Evolutionary conservation across 2,113 vertebrate genomes (phyloP).

Genomic region (Datnioides undecimradiatus): DNA sequence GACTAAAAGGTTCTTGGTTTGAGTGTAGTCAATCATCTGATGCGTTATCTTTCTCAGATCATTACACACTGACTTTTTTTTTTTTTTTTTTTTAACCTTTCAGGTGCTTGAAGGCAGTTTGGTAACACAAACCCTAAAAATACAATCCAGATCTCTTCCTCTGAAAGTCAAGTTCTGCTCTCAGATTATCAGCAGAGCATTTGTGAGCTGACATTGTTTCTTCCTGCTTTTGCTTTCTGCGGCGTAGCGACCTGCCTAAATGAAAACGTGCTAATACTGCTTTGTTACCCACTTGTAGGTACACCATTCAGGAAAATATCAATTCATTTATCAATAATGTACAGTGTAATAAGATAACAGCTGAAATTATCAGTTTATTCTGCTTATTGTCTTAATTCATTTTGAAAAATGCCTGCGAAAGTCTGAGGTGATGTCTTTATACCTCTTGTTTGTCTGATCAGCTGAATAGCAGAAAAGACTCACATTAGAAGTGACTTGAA

Average conservation of each 20-base stretch:
- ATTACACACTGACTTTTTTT: not conserved
- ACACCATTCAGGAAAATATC: not conserved
- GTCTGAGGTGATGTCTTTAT: not conserved
- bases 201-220: not conserved
- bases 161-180: not conserved
- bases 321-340: not conserved
- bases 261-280: not conserved
- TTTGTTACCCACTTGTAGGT: not conserved
- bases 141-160: slow-evolving; percentile 1
- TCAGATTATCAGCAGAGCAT: not conserved
- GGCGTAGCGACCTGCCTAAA: not conserved
- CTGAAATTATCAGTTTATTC: not conserved
- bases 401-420: not conserved
- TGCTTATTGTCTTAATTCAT: not conserved
- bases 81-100: not conserved
- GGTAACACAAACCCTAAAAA: not conserved
- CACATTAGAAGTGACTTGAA: not conserved
- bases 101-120: slow-evolving; percentile 2
- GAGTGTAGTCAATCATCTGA: slow-evolving; percentile 51
- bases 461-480: not conserved
- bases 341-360: not conserved
- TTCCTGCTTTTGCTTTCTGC: not conserved
- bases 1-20: slow-evolving; percentile 4
- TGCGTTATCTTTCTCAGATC: slow-evolving; percentile 1
- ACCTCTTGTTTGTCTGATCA: not conserved